Conservation (phyloP, 2,888 invertebrate genomes). For the Patella caerulea region DNA sequence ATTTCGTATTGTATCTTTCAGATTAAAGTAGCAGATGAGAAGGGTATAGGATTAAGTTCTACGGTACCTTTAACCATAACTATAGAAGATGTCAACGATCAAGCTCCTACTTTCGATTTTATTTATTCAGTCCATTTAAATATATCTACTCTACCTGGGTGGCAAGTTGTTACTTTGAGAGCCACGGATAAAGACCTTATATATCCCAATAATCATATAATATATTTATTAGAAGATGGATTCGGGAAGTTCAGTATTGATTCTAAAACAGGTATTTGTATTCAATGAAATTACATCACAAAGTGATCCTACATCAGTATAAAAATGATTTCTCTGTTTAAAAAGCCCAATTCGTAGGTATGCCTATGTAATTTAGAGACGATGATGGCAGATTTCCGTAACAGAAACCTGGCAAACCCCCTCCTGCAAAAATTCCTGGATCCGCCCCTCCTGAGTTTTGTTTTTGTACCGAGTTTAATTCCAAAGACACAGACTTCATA, state of each 20-base stretch:
- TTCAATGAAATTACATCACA: too few relatives aligned
- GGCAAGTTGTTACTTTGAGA: conserved; percentile 17
- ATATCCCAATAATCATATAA: conserved; percentile 33
- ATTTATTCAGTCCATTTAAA: conserved; percentile 1
- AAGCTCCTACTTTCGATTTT: conserved; percentile 21
- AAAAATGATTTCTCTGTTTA: too few relatives aligned
- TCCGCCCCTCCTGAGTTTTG: too few relatives aligned
- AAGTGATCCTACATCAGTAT: too few relatives aligned
- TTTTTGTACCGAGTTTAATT: too few relatives aligned
- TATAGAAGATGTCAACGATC: conserved; percentile 30
- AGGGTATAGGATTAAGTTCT: conserved; percentile 11
- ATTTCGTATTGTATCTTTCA: background rate
- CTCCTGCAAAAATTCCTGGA: too few relatives aligned
- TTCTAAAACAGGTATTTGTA: conserved; percentile 26
- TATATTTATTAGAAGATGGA: conserved; percentile 36
- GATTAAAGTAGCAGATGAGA: conserved; percentile 24
- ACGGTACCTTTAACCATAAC: conserved; percentile 18
- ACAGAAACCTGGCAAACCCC: too few relatives aligned
- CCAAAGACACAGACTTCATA: too few relatives aligned
- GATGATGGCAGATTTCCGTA: too few relatives aligned
- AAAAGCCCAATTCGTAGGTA: too few relatives aligned
- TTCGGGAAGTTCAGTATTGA: conserved; percentile 30
- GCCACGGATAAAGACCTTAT: conserved; percentile 25
- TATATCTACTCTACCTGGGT: conserved; percentile 17
- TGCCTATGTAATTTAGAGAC: too few relatives aligned